These are phyloP conservation scores for Synanceia verrucosa DNA, from an alignment of 2,797 vertebrate species.

Conservation along the genomic window DNA sequence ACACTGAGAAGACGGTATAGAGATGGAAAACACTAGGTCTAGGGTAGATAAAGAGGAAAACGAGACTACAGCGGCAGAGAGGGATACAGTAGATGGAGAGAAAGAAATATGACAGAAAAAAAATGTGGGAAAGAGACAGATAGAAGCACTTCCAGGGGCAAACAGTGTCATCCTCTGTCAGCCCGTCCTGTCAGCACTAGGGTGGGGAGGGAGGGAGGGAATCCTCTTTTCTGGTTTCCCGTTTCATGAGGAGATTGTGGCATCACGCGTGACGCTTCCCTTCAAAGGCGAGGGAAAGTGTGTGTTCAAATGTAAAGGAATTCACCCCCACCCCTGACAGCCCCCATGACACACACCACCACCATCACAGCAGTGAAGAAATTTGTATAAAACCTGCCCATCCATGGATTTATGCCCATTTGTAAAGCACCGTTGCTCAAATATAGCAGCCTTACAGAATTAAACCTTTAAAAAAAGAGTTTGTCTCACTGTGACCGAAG, in stretches of 20 bases:
- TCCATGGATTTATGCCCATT: conserved; percentile 24
- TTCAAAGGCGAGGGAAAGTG: conserved; percentile 41
- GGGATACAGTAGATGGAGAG: neutral
- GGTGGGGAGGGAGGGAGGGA: neutral
- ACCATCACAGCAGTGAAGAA: conserved; percentile 24
- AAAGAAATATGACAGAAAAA: conserved; percentile 14
- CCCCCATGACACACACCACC: conserved; percentile 39
- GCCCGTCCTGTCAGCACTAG: conserved; percentile 38
- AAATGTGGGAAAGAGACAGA: conserved; percentile 9
- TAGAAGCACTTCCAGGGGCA: conserved; percentile 15
- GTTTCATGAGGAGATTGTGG: conserved; percentile 63
- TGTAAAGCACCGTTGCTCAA: conserved; percentile 10
- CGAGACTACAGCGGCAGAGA: conserved; percentile 18
- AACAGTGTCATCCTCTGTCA: conserved; percentile 38
- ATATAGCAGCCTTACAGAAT: conserved; percentile 26
- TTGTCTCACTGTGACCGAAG: conserved; percentile 24
- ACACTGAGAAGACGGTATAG: conserved; percentile 41
- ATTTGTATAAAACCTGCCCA: conserved; percentile 14
- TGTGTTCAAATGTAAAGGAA: conserved; percentile 52
- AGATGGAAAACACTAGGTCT: conserved; percentile 41
- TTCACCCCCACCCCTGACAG: conserved; percentile 24
- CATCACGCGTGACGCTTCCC: conserved; percentile 47
- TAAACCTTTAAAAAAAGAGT: conserved; percentile 41
- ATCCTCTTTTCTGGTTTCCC: conserved; percentile 69
- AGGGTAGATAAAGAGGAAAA: conserved; percentile 47